Conservation (phyloP, 2,888 invertebrate genomes). For the Zeuzera pyrina region DNA sequence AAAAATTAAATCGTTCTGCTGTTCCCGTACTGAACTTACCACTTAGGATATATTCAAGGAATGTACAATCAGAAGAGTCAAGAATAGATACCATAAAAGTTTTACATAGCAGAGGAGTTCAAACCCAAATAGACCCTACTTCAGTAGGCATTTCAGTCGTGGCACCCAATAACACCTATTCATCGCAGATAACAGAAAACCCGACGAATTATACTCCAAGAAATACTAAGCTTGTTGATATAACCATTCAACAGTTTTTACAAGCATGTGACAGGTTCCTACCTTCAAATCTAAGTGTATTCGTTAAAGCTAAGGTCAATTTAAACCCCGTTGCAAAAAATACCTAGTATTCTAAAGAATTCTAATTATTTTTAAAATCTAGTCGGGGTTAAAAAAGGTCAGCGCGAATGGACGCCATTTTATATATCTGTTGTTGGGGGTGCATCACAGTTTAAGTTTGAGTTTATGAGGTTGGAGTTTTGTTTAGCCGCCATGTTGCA, state of each 20-base stretch:
- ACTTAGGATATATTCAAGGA: neutral
- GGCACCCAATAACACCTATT: neutral
- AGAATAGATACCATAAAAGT: neutral
- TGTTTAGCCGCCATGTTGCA: too few relatives aligned
- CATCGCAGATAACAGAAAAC: neutral
- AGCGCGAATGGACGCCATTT: too few relatives aligned
- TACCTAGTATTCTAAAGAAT: neutral
- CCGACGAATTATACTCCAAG: conserved; percentile 2
- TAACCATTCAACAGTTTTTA: conserved; percentile 2
- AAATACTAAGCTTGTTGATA: neutral
- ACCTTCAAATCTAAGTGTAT: conserved; percentile 1
- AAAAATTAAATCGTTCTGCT: conserved; percentile 1
- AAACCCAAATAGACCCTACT: neutral
- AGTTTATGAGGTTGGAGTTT: too few relatives aligned
- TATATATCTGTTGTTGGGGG: too few relatives aligned
- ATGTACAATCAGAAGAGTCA: neutral
- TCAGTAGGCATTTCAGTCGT: neutral
- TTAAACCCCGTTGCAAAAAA: too few relatives aligned
- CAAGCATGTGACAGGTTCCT: conserved; percentile 2
- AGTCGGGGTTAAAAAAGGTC: too few relatives aligned
- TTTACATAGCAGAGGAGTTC: neutral
- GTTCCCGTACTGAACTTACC: conserved; percentile 1
- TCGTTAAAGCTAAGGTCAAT: neutral
- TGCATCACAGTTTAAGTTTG: too few relatives aligned
- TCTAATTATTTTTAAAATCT: conserved; percentile 3